Evolutionary conservation across 64 coral and sea anemone species (phyloP).

Genomic region (Stichodactyla helianthus): DNA sequence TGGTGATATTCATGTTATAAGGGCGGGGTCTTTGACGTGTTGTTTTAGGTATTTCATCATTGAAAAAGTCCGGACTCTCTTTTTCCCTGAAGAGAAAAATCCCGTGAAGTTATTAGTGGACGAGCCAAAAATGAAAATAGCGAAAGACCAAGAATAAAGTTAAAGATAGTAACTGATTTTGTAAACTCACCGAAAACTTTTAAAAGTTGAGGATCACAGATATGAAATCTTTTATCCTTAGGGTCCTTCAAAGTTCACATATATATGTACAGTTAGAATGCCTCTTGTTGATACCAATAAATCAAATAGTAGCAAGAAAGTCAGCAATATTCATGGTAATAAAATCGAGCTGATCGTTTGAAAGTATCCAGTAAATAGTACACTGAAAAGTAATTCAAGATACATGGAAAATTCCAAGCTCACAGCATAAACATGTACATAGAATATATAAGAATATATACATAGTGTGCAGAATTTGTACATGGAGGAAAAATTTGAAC

Average conservation of each 20-base stretch:
- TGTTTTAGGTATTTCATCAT: slow-evolving; percentile 95
- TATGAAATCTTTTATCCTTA: slow-evolving; percentile 63
- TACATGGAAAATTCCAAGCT: no score
- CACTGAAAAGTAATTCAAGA: no score
- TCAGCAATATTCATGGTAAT: no score
- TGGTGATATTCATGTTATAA: slow-evolving; percentile 7
- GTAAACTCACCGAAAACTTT: slow-evolving; percentile 70
- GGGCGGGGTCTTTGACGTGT: slow-evolving; percentile 62
- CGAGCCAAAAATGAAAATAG: neutral
- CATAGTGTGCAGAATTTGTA: no score
- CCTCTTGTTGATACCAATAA: neutral
- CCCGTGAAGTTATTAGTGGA: neutral
- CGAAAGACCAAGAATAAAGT: neutral
- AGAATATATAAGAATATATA: no score
- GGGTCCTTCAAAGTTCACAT: slow-evolving; percentile 54
- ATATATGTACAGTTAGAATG: slow-evolving; percentile 3
- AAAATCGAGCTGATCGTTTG: no score
- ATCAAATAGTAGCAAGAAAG: neutral
- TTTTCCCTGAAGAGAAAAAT: slow-evolving; percentile 62
- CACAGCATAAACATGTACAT: no score
- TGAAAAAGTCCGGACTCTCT: slow-evolving; percentile 69
- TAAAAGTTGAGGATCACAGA: slow-evolving; percentile 74
- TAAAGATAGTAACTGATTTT: neutral
- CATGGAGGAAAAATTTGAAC: no score
- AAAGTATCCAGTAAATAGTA: no score